Percentiles rank a stretch among this genome's conserved stretches.
Evolutionary conservation across 1,140 invertebrate genomes (phyloP).

Genomic region (Nephotettix cincticeps): DNA sequence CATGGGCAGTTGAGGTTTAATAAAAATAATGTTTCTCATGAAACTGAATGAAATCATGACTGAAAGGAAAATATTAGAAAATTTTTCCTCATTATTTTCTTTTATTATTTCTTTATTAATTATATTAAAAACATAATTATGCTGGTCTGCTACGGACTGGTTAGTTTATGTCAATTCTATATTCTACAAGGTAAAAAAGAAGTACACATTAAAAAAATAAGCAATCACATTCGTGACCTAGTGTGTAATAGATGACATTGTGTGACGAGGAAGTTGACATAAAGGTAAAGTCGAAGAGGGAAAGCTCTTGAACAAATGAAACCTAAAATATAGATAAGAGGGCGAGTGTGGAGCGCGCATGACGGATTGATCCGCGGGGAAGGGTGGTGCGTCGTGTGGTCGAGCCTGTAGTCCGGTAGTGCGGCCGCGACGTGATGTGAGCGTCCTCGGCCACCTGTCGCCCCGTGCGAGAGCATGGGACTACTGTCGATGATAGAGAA

Average conservation of each 20-base stretch:
- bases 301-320: background rate
- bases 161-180: no score
- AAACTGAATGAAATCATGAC: no score
- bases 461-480: slow-evolving; percentile 3
- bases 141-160: no score
- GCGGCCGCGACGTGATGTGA: background rate
- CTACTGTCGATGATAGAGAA: slow-evolving; percentile 11
- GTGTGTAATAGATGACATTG: background rate
- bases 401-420: background rate
- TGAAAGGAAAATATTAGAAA: no score
- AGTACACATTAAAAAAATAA: no score
- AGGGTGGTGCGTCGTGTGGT: background rate
- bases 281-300: background rate
- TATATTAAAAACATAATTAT: no score
- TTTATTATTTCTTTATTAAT: no score
- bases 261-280: background rate
- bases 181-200: no score
- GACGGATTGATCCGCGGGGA: background rate
- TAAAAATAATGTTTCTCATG: no score
- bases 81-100: no score
- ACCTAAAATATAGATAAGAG: slow-evolving; percentile 14
- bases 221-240: background rate
- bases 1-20: no score
- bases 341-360: background rate
- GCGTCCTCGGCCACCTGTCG: no score